Evolutionary conservation across 2,113 vertebrate genomes (phyloP).

Genomic region (Echinops telfairi): DNA sequence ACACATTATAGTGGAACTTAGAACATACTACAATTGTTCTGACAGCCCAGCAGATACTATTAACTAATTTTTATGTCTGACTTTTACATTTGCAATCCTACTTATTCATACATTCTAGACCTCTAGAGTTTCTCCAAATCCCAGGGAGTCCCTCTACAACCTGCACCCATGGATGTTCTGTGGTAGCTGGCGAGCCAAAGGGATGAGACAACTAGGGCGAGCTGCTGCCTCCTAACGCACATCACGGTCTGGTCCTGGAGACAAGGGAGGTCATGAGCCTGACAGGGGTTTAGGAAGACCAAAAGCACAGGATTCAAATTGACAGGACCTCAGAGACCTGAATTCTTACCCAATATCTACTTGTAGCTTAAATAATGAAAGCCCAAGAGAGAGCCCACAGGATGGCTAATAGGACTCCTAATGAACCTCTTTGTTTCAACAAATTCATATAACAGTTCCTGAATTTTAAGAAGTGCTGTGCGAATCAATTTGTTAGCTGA

Average conservation of each 20-base stretch:
- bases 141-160: neutral
- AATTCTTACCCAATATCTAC: constrained; percentile 62
- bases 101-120: neutral
- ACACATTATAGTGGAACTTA: neutral
- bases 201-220: neutral
- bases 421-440: constrained; percentile 81
- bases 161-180: neutral
- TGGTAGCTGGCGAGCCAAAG: neutral
- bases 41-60: neutral
- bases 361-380: constrained; percentile 76
- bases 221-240: neutral
- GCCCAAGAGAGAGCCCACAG: constrained; percentile 73
- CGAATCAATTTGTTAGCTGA: constrained; percentile 82
- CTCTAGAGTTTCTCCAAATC: constrained; percentile 2
- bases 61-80: neutral
- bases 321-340: constrained; percentile 65
- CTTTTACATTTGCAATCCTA: neutral
- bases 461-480: constrained; percentile 80
- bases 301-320: constrained; percentile 49
- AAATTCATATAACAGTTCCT: constrained; percentile 63
- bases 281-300: constrained; percentile 59
- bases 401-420: constrained; percentile 80
- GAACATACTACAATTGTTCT: neutral
- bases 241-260: neutral
- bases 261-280: neutral